Percentiles rank a stretch among this genome's conserved stretches.
Evolutionary conservation across 64 coral and sea anemone species (phyloP).

Genomic region (Dendronephthya gigantea): DNA sequence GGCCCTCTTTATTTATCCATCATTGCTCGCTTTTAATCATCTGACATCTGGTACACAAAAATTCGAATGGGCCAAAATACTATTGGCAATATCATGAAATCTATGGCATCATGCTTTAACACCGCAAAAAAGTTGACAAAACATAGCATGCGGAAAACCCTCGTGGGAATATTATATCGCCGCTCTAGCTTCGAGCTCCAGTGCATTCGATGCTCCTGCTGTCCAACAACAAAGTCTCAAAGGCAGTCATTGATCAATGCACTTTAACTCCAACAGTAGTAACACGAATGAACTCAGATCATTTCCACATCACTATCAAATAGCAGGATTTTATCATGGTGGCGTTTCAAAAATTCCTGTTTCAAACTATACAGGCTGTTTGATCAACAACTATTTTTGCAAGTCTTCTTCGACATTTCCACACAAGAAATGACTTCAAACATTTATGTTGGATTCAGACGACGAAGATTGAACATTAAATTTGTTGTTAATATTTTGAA

Average conservation of each 20-base stretch:
- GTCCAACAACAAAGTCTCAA: not conserved
- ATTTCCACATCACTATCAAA: not conserved
- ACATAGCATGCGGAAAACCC: not conserved
- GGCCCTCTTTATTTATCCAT: too few relatives aligned
- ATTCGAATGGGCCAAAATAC: constrained; percentile 32
- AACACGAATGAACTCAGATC: not conserved
- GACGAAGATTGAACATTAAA: not conserved
- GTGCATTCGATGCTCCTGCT: too few relatives aligned
- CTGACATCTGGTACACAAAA: constrained; percentile 40
- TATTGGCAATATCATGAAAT: constrained; percentile 39
- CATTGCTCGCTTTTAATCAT: too few relatives aligned
- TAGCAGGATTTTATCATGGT: not conserved
- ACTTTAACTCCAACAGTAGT: not conserved
- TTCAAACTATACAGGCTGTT: not conserved
- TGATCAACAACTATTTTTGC: too few relatives aligned
- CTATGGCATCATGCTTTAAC: constrained; percentile 38
- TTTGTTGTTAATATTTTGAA: too few relatives aligned
- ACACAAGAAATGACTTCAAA: too few relatives aligned
- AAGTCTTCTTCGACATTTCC: too few relatives aligned
- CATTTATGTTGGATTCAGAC: too few relatives aligned
- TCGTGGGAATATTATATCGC: too few relatives aligned
- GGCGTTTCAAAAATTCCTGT: not conserved
- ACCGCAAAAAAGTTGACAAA: constrained; percentile 37
- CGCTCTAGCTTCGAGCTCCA: too few relatives aligned
- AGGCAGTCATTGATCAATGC: not conserved